A percentile compares a stretch with the other conserved stretches of the same genome.
phyloP scores from a whole-genome alignment of 1,140 invertebrate species.

The Notospermus geniculatus region DNA sequence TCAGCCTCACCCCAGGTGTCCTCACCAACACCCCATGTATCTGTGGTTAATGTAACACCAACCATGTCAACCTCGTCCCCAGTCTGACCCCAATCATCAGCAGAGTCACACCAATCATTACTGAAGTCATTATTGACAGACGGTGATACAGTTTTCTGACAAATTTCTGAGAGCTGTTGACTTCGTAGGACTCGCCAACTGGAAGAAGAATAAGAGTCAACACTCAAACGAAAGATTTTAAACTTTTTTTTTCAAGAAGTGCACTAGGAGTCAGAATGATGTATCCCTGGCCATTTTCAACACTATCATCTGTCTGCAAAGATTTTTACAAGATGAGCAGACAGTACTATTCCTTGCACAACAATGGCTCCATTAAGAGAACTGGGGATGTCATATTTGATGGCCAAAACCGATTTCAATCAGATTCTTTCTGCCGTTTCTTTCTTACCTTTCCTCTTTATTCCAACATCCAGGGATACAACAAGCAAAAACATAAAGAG shows the following conservation, averaged over 20 bases:
- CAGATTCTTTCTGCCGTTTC: too few species aligned
- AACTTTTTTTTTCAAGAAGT: too few species aligned
- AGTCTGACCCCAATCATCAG: conserved; percentile 24
- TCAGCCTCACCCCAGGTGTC: neutral
- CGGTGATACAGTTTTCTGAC: neutral
- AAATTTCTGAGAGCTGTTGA: neutral
- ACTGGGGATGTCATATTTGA: too few species aligned
- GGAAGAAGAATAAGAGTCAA: neutral
- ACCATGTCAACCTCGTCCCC: neutral
- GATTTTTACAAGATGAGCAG: too few species aligned
- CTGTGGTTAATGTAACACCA: neutral
- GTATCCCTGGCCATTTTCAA: too few species aligned
- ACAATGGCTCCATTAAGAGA: too few species aligned
- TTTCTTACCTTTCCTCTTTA: too few species aligned
- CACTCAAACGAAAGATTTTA: neutral
- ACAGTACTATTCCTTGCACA: too few species aligned
- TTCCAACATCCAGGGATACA: too few species aligned
- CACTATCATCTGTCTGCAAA: too few species aligned
- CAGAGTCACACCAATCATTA: conserved; percentile 24
- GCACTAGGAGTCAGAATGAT: too few species aligned
- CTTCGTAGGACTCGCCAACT: neutral
- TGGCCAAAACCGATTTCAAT: too few species aligned
- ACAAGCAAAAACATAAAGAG: neutral
- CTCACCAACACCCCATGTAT: neutral
- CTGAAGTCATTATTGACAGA: neutral